A percentile compares a stretch with the other conserved stretches of the same genome.
Conservation (phyloP, 2,113 vertebrate species). For the Austrofundulus limnaeus region DNA sequence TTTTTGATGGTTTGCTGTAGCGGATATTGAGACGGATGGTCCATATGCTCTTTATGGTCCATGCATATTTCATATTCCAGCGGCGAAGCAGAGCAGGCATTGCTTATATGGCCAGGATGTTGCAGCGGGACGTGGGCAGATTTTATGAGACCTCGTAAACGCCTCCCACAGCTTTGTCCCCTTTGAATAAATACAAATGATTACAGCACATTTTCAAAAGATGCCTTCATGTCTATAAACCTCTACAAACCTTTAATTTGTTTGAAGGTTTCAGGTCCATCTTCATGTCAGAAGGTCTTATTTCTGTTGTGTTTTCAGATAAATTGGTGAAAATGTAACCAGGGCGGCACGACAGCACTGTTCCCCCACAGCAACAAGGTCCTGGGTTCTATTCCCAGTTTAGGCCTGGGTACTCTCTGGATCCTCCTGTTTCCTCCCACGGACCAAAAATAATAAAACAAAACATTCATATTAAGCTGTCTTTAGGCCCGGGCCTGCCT, state of each 20-base stretch:
- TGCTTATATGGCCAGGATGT: constrained; percentile 71
- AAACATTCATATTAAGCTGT: too few relatives aligned
- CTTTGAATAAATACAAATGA: constrained; percentile 64
- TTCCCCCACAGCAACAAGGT: too few relatives aligned
- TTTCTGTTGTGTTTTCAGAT: too few relatives aligned
- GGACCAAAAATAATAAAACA: too few relatives aligned
- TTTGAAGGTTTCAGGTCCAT: constrained; percentile 19
- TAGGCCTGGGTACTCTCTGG: too few relatives aligned
- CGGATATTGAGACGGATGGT: constrained; percentile 77
- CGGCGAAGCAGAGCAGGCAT: constrained; percentile 62
- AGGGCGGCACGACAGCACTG: too few relatives aligned
- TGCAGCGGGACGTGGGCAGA: constrained; percentile 69
- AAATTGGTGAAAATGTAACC: too few relatives aligned
- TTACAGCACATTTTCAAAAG: constrained; percentile 41
- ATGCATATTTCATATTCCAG: constrained; percentile 79
- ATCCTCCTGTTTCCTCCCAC: too few relatives aligned
- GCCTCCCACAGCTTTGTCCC: constrained; percentile 58
- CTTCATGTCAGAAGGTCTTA: too few relatives aligned
- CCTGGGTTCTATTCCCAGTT: too few relatives aligned
- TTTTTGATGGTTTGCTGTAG: constrained; percentile 70
- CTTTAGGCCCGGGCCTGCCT: too few relatives aligned
- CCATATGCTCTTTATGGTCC: constrained; percentile 78
- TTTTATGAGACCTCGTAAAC: constrained; percentile 67
- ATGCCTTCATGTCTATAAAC: constrained; percentile 50
- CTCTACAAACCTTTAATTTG: constrained; percentile 29